phyloP scores from a whole-genome alignment of 2,888 invertebrate species.

The Eumerus sabulonum region DNA sequence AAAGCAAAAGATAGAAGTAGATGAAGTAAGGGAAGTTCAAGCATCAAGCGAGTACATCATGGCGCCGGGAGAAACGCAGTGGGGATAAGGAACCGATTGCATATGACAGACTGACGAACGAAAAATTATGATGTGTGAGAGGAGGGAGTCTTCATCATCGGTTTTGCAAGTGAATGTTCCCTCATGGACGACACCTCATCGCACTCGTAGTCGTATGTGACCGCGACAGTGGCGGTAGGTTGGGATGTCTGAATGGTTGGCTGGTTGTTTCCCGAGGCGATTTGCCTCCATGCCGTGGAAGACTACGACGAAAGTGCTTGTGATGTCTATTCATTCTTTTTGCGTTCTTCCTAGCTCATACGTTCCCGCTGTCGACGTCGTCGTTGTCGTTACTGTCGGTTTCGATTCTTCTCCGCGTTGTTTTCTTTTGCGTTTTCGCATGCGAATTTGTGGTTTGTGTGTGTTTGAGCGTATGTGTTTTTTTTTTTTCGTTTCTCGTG shows the following conservation, averaged over 20 bases:
- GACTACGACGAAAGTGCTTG: conserved; percentile 46
- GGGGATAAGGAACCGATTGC: conserved; percentile 38
- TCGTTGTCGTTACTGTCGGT: conserved; percentile 55
- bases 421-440: conserved; percentile 31
- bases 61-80: conserved; percentile 1
- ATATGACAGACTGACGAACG: conserved; percentile 56
- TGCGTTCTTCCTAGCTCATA: conserved; percentile 7
- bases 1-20: no score
- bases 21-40: not conserved
- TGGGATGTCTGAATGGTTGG: conserved; percentile 30
- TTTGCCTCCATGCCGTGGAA: conserved; percentile 12
- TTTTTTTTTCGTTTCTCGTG: conserved; percentile 16
- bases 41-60: conserved; percentile 38
- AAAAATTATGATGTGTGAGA: conserved; percentile 60
- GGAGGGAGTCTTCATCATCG: conserved; percentile 53
- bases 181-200: conserved; percentile 44
- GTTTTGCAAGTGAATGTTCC: conserved; percentile 29
- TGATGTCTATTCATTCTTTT: conserved; percentile 36
- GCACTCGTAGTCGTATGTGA: conserved; percentile 25
- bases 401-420: conserved; percentile 42
- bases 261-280: conserved; percentile 45
- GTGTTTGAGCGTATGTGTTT: no score
- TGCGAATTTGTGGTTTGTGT: conserved; percentile 25
- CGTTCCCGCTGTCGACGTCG: conserved; percentile 43
- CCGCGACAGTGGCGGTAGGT: not conserved